Base-by-base conservation (phyloP, 2,113 vertebrate species). In the Chascanopsetta lugubris region DNA sequence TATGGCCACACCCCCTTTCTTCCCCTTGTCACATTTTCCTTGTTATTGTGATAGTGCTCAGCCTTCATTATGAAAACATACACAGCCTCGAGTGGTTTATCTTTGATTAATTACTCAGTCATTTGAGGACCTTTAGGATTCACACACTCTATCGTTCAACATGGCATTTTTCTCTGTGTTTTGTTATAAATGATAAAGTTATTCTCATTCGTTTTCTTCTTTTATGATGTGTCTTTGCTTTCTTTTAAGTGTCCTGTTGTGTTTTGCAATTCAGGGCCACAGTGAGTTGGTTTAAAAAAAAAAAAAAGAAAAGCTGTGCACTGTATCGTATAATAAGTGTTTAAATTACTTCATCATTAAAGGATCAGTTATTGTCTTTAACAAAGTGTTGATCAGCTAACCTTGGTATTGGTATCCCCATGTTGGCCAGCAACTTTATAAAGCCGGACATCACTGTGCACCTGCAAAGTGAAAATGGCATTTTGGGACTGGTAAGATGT, bases 381-480 rank as follows among this genome's bases (percentile, higher is more conserved):
- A 93, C 29, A 50, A 67, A 38, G 25, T 17, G 2, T 66, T 51
- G 22, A 66, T 69, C 85, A 99, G 97, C 97, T 64, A 99, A 99
- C 86, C 90, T 99, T 65, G 97, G 97, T 53, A 99, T 99, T 65
- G 97, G 97, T 59, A 99, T 99, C 62, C 97, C 97, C 4, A 94
- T 98, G 85, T 59, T 99, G 90, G 97, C 97, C 69, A 99, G 97
- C 88, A 99, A 98, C 89, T 99, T 95, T 75, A 99, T 99, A 80
- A 95, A 93, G 74, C 92, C 94, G 38, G 91, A 95, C 63, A 99
- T 98, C 83, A 96, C 93, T 8, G 96, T 99, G 45, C 94, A 98
- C 82, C 94, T 99, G 51, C 97, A 99, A 88, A 99, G 97, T 86
- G 97, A 99, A 93, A 99, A 99, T 84, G 97, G 97, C 70, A 94